Evolutionary conservation across 1,140 invertebrate genomes (phyloP).

Genomic region (Macrostomum lignano): DNA sequence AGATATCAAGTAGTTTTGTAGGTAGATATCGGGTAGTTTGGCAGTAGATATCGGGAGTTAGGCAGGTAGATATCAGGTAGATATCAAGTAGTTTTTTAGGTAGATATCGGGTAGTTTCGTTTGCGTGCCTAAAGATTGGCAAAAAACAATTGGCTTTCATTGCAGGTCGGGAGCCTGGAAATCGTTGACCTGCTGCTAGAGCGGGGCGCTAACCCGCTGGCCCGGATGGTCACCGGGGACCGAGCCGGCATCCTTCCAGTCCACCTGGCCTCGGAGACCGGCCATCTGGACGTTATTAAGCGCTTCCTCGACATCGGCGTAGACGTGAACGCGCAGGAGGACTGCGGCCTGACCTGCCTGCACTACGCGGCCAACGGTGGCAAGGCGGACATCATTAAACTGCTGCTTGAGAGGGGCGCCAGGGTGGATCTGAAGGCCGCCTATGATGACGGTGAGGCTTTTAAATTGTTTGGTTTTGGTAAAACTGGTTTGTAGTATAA

Average conservation of each 20-base stretch:
- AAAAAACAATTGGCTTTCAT: neutral
- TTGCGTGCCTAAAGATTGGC: no score
- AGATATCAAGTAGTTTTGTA: no score
- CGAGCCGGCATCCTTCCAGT: constrained; percentile 1
- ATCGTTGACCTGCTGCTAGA: neutral
- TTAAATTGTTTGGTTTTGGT: no score
- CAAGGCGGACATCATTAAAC: constrained; percentile 33
- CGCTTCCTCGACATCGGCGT: constrained; percentile 37
- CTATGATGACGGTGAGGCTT: no score
- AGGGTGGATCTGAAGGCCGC: constrained; percentile 44
- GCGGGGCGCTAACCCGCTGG: neutral
- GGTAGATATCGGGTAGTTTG: no score
- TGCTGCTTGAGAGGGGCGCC: constrained; percentile 36
- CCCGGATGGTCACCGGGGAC: constrained; percentile 3
- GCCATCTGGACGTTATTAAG: constrained; percentile 35
- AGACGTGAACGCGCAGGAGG: constrained; percentile 39
- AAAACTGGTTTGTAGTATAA: no score
- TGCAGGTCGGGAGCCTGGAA: constrained; percentile 1
- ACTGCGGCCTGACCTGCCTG: constrained; percentile 36
- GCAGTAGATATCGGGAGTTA: no score
- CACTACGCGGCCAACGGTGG: constrained; percentile 42
- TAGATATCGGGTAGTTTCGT: no score
- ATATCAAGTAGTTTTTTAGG: no score
- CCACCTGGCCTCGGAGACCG: constrained; percentile 11
- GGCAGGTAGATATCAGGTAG: no score